phyloP scores from a whole-genome alignment of 2,888 invertebrate species.

The Ptychoptera contaminata region DNA sequence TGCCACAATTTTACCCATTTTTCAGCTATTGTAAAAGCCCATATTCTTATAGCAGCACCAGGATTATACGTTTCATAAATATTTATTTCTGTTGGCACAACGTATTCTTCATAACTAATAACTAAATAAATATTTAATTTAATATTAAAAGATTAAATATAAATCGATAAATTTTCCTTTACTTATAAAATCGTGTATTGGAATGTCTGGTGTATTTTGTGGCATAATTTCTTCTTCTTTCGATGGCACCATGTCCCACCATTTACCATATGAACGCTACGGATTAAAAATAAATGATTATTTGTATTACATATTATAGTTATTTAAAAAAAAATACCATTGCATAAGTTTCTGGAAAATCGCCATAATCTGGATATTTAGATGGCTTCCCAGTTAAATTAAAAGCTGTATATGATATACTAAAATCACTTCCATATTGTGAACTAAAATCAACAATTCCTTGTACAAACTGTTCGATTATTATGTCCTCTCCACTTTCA shows the following conservation, averaged over 20 bases:
- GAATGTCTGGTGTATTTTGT: conserved; percentile 47
- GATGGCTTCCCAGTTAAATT: conserved; percentile 73
- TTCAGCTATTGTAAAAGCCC: conserved; percentile 40
- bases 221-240: conserved; percentile 52
- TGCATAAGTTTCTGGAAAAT: conserved; percentile 79
- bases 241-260: conserved; percentile 72
- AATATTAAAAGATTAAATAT: neutral
- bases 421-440: conserved; percentile 76
- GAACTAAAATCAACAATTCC: conserved; percentile 73
- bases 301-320: neutral
- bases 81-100: conserved; percentile 36
- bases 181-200: conserved; percentile 72
- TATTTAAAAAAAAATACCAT: conserved; percentile 44
- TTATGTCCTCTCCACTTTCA: conserved; percentile 8
- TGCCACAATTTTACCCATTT: conserved; percentile 67
- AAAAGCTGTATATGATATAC: conserved; percentile 74
- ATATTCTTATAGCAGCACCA: conserved; percentile 65
- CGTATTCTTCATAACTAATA: conserved; percentile 26
- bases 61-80: conserved; percentile 79
- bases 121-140: conserved; percentile 16
- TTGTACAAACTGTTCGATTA: conserved; percentile 59
- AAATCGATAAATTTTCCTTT: conserved; percentile 11
- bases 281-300: conserved; percentile 11
- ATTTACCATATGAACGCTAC: conserved; percentile 69
- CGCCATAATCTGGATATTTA: conserved; percentile 79